phyloP scores from a whole-genome alignment of 2,797 vertebrate species.

The Thamnophis elegans region DNA sequence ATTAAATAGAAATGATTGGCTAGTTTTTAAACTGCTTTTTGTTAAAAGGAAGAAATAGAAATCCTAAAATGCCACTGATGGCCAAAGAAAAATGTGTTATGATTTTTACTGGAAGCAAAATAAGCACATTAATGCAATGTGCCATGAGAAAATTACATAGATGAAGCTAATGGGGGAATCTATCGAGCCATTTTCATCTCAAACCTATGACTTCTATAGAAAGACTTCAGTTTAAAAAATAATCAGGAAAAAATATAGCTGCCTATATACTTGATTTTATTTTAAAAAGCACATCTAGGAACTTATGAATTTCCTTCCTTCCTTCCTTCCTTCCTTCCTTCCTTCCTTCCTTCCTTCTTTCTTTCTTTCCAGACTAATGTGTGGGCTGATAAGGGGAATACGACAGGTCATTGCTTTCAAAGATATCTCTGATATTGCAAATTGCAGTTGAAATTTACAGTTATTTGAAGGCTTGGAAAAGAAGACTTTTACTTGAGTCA shows the following conservation, averaged over 20 bases:
- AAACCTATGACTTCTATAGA: conserved; percentile 6
- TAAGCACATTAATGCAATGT: conserved; percentile 2
- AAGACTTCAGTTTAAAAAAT: background rate
- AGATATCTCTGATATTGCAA: conserved; percentile 15
- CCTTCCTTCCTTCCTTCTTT: too few species aligned
- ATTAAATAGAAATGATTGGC: background rate
- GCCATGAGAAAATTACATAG: background rate
- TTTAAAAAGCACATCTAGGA: background rate
- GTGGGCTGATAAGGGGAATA: conserved; percentile 20
- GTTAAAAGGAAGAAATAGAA: background rate
- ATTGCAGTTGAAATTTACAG: background rate
- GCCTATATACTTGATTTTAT: background rate
- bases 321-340: too few species aligned
- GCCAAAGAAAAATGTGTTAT: background rate
- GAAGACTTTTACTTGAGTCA: background rate
- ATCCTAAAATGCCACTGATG: background rate
- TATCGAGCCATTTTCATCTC: conserved; percentile 1
- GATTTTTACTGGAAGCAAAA: conserved; percentile 21
- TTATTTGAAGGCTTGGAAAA: background rate
- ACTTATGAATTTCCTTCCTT: background rate
- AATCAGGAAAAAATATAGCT: background rate
- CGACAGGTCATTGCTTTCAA: conserved; percentile 21
- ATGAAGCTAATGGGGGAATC: background rate
- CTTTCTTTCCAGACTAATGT: background rate
- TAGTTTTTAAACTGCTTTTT: conserved; percentile 1